These are phyloP conservation scores for Leucophenga maculata DNA, from an alignment of 2,888 invertebrate species.

Conservation along the genomic window DNA sequence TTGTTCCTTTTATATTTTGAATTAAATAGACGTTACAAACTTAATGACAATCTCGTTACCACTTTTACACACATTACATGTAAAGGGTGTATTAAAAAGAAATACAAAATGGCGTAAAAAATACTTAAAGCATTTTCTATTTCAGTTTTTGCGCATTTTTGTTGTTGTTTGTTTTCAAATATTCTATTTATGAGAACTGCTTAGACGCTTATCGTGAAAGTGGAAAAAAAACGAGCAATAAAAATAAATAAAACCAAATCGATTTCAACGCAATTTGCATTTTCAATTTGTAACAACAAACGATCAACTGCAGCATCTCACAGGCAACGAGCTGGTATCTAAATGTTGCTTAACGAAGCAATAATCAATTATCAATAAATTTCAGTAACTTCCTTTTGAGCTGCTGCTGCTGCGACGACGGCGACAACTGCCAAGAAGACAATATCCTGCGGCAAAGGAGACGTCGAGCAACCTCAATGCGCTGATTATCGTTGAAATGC, in stretches of 20 bases:
- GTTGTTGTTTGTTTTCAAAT: conserved; percentile 62
- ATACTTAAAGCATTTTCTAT: neutral
- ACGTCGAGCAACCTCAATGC: conserved; percentile 17
- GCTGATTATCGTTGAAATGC: conserved; percentile 43
- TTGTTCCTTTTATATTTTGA: too few relatives aligned
- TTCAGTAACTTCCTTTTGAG: conserved; percentile 32
- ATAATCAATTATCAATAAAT: conserved; percentile 69
- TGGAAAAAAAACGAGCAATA: conserved; percentile 23
- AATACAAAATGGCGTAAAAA: conserved; percentile 54
- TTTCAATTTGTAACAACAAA: conserved; percentile 66
- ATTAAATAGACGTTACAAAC: too few relatives aligned
- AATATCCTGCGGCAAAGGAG: neutral
- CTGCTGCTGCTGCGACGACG: too few relatives aligned
- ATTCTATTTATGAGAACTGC: too few relatives aligned
- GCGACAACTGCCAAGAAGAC: too few relatives aligned
- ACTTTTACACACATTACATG: neutral
- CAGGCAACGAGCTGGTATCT: conserved; percentile 41
- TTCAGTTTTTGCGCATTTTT: conserved; percentile 22
- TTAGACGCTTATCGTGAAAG: conserved; percentile 56
- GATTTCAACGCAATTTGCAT: conserved; percentile 57
- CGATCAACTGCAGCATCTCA: conserved; percentile 27
- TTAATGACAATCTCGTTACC: too few relatives aligned
- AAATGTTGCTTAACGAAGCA: conserved; percentile 61
- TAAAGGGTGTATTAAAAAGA: conserved; percentile 5
- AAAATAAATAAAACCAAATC: conserved; percentile 44